phyloP scores from a whole-genome alignment of 2,113 vertebrate genomes.

The Sigmodon hispidus region DNA sequence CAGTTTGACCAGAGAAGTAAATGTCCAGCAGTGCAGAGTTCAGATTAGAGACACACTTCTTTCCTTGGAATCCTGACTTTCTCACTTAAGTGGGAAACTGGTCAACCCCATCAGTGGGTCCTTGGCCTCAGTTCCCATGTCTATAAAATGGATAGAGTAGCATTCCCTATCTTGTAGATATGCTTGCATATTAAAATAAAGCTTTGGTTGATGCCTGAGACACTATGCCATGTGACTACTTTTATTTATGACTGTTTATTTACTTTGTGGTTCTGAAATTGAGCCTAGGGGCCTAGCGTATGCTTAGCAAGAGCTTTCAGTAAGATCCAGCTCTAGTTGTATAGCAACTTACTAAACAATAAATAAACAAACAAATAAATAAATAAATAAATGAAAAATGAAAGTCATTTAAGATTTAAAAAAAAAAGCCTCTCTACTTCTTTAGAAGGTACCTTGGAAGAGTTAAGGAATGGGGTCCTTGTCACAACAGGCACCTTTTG shows the following conservation, averaged over 20 bases:
- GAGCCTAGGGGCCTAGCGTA: background rate
- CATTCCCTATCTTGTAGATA: background rate
- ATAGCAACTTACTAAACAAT: background rate
- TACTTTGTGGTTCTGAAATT: background rate
- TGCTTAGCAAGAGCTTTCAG: background rate
- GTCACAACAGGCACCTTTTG: background rate
- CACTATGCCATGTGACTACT: background rate
- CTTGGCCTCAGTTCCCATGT: background rate
- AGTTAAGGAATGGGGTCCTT: background rate
- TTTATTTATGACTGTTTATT: background rate
- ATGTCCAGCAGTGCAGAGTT: background rate
- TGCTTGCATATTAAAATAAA: background rate
- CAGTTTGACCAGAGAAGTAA: background rate
- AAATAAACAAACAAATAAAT: background rate
- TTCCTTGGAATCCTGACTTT: background rate
- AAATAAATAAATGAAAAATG: background rate
- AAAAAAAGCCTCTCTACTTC: background rate
- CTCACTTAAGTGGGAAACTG: background rate
- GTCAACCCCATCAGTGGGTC: background rate
- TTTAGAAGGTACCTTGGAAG: background rate
- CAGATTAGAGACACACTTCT: background rate
- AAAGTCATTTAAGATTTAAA: background rate
- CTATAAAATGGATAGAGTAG: background rate
- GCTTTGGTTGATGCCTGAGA: background rate
- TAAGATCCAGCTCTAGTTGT: background rate